Evolutionary conservation across 2,113 vertebrate genomes (phyloP).

Genomic region (Xenopus tropicalis): UCB_Xtro_10.0 CM004443.2:170836001-170836500

Average conservation of each 20-base stretch:
- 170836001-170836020: no score
- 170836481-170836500: slow-evolving; percentile 9
- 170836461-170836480: slow-evolving; percentile 10
- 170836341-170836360: slow-evolving; percentile 22
- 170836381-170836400: slow-evolving; percentile 27
- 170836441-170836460: slow-evolving; percentile 10
- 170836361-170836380: slow-evolving; percentile 41
- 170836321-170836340: slow-evolving; percentile 9
- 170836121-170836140: slow-evolving; percentile 18
- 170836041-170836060: no score
- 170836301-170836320: slow-evolving; percentile 26
- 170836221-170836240: slow-evolving; percentile 7
- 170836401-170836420: slow-evolving; percentile 21
- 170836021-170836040: no score
- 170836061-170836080: slow-evolving; percentile 11
- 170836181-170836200: slow-evolving; percentile 9
- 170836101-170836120: slow-evolving; percentile 5
- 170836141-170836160: slow-evolving; percentile 8
- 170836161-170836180: slow-evolving; percentile 1
- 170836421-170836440: neutral
- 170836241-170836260: slow-evolving; percentile 25
- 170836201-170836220: slow-evolving; percentile 25
- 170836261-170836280: slow-evolving; percentile 24
- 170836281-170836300: slow-evolving; percentile 19
- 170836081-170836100: neutral